A percentile compares a stretch with the other conserved stretches of the same genome.
phyloP scores from a whole-genome alignment of 2,797 vertebrate genomes.

The Arnoldichthys spilopterus region DNA sequence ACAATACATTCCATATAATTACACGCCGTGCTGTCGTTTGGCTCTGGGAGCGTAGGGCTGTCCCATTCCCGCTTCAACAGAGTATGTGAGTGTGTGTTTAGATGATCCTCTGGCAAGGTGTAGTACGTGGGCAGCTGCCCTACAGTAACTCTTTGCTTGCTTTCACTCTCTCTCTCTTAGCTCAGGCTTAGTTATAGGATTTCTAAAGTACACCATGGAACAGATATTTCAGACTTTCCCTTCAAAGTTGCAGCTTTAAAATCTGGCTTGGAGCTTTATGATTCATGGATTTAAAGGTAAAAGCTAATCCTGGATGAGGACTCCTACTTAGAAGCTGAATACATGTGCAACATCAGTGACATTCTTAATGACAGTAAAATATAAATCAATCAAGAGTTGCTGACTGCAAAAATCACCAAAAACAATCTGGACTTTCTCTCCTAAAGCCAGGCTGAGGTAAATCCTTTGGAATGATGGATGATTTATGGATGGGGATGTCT shows the following conservation, averaged over 20 bases:
- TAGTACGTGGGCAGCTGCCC: constrained; percentile 31
- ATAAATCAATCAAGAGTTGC: neutral
- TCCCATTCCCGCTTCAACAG: neutral
- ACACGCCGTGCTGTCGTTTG: neutral
- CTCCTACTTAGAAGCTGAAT: neutral
- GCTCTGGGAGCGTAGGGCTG: neutral
- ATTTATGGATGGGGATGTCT: constrained; percentile 1
- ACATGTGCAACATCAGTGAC: neutral
- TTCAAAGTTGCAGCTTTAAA: neutral
- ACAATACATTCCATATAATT: constrained; percentile 24
- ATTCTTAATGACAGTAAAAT: neutral
- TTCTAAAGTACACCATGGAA: neutral
- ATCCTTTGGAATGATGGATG: neutral
- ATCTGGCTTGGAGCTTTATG: neutral
- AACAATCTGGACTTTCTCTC: neutral
- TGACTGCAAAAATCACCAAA: neutral
- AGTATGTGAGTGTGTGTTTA: neutral
- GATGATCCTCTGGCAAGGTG: constrained; percentile 12
- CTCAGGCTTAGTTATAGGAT: neutral
- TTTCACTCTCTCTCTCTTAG: neutral
- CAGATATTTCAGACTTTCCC: neutral
- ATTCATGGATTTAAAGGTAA: neutral
- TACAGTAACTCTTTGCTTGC: constrained; percentile 11
- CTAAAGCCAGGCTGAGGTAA: neutral
- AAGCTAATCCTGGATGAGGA: neutral